These are phyloP conservation scores for Ophonus ardosiacus DNA, from an alignment of 2,888 invertebrate species.

Conservation along the genomic window DNA sequence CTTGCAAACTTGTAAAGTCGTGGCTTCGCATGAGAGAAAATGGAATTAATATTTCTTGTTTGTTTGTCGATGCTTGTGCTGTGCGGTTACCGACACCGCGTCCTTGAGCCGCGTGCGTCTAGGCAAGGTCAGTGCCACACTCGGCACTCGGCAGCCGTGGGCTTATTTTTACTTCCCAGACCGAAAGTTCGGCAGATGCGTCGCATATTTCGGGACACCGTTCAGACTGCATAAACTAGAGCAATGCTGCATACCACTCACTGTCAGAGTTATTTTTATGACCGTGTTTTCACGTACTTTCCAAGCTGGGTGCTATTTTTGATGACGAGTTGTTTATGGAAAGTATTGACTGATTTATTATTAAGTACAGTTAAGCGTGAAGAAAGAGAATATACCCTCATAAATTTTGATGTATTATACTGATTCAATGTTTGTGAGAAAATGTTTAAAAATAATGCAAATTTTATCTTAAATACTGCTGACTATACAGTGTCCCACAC, in stretches of 20 bases:
- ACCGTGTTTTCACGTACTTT: slow-evolving; percentile 20
- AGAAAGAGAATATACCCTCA: too few relatives aligned
- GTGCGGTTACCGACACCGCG: background rate
- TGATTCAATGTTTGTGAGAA: too few relatives aligned
- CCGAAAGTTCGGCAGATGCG: slow-evolving; percentile 36
- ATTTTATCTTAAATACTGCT: too few relatives aligned
- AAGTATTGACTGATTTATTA: slow-evolving; percentile 20
- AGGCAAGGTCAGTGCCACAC: background rate
- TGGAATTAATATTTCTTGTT: background rate
- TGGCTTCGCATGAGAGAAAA: too few relatives aligned
- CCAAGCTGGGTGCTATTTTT: slow-evolving; percentile 10
- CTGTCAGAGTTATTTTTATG: slow-evolving; percentile 45
- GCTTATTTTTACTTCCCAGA: slow-evolving; percentile 39
- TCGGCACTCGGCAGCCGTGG: background rate
- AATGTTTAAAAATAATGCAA: too few relatives aligned
- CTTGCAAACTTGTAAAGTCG: too few relatives aligned
- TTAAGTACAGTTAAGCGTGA: background rate
- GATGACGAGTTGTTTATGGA: slow-evolving; percentile 18
- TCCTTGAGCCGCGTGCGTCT: background rate
- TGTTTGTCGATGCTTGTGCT: background rate
- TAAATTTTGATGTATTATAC: slow-evolving; percentile 8
- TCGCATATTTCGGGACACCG: slow-evolving; percentile 31
- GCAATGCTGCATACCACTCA: background rate
- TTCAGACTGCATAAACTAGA: slow-evolving; percentile 20
- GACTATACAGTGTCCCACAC: too few relatives aligned